phyloP scores from a whole-genome alignment of 92 coral and sea anemone genomes.

The Phenganax stokvisi region DNA sequence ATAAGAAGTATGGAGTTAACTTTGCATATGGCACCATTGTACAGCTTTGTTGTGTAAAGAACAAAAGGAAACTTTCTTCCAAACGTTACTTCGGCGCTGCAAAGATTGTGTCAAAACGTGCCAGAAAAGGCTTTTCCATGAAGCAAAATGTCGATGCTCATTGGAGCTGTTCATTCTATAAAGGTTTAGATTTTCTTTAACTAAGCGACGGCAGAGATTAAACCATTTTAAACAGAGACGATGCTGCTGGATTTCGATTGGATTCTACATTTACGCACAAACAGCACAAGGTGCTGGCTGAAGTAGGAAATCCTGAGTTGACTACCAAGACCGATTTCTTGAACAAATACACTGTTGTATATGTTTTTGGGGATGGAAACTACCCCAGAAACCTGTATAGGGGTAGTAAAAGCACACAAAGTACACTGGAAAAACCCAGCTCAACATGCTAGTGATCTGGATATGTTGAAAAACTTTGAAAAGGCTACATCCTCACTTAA shows the following conservation, averaged over 20 bases:
- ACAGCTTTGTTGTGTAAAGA: constrained; percentile 46
- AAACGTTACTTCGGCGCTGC: constrained; percentile 51
- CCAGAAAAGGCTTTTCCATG: constrained; percentile 45
- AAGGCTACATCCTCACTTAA: not conserved
- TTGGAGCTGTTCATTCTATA: constrained; percentile 52
- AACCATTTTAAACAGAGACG: constrained; percentile 27
- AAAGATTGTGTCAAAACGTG: constrained; percentile 39
- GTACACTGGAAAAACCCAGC: constrained; percentile 34
- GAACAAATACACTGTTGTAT: constrained; percentile 38
- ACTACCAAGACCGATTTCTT: constrained; percentile 19
- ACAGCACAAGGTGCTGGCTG: constrained; percentile 4
- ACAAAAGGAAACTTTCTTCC: constrained; percentile 49
- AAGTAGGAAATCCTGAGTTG: not conserved
- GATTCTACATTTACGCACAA: constrained; percentile 20
- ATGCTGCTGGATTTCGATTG: constrained; percentile 32
- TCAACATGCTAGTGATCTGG: constrained; percentile 38
- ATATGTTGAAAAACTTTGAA: constrained; percentile 15
- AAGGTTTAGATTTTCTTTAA: constrained; percentile 39
- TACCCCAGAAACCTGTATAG: constrained; percentile 39
- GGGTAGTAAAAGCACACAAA: constrained; percentile 43
- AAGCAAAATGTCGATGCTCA: constrained; percentile 48
- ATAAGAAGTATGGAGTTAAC: constrained; percentile 38
- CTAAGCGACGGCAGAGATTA: constrained; percentile 13
- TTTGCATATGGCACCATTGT: constrained; percentile 56
- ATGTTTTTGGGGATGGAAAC: constrained; percentile 49